Evolutionary conservation across 2,797 vertebrate species (phyloP).

Genomic region (Lepus townsendii): DNA sequence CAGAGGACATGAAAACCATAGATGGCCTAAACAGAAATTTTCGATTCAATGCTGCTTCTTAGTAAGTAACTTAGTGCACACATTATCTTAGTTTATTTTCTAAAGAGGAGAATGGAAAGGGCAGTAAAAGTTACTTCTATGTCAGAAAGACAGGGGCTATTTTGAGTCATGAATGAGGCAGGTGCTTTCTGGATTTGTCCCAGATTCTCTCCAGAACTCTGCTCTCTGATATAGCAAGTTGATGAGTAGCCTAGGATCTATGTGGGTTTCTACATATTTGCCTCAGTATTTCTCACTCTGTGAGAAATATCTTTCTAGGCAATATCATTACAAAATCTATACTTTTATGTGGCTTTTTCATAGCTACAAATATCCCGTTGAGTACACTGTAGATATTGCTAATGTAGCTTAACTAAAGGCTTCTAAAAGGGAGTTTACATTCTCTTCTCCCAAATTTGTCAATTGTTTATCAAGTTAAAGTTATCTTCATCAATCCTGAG

Average conservation of each 20-base stretch:
- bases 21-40: conserved; percentile 46
- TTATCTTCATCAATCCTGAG: neutral
- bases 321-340: neutral
- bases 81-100: neutral
- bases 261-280: too few relatives aligned
- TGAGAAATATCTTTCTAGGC: neutral
- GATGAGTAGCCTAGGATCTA: too few relatives aligned
- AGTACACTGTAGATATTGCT: neutral
- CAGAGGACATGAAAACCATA: conserved; percentile 50
- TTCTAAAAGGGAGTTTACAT: too few relatives aligned
- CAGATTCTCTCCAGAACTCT: neutral
- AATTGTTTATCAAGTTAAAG: too few relatives aligned
- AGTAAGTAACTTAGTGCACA: neutral
- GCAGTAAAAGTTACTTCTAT: neutral
- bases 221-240: neutral
- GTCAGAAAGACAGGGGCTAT: neutral
- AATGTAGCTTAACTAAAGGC: neutral
- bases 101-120: neutral
- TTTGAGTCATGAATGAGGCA: neutral
- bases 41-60: rapidly evolving
- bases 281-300: neutral
- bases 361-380: neutral
- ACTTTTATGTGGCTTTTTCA: neutral
- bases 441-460: too few relatives aligned
- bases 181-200: neutral